Base-by-base conservation (phyloP, 1,140 invertebrate genomes). In the Bombus confusus region DNA sequence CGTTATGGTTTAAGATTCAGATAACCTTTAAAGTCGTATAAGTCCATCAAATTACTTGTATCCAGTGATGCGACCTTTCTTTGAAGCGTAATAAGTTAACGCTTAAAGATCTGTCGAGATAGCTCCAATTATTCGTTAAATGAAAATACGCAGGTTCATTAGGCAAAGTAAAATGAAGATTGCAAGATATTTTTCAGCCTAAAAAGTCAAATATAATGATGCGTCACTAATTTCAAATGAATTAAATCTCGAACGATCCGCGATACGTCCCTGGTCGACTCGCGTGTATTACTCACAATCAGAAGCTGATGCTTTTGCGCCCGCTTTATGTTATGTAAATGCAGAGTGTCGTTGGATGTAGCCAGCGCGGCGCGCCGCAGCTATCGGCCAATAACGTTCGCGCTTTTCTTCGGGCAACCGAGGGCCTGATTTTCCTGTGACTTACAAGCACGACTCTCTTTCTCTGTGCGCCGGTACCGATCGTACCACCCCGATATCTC, bases 271-370 rank as follows among this genome's bases (percentile, higher is more conserved):
- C 62, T 69, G 43, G 2, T 4, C 8, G 8, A 43, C 28, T 57
- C 34, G 68, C 39, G 41, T 52, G 31, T 41, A 25, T 82, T 52
- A 52, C 18, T 52, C 47, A 62, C 52, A 52, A 52, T 52, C 57
- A n/a, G 43, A 15, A 39, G 59, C 59, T 52, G 39, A 37, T 43
- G 52, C 78, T 74, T 62, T 86, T 81, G 84, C 71, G 47, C 52
- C 80, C 79, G 75, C 86, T 92, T 88, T 87, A 81, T 87, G 78
- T 91, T 86, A 91, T 87, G 86, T 68, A 90, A 91, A 91, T 90
- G 78, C 41, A 47, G 12, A 47, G 57, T 87, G 52, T 68, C 80
- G 82, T 73, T 81, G 37, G 68, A 72, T n/a, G 39, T 31, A 41
- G 64, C n/a, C 52, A 69, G 39, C 83, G 22, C 57, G 34, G 22